Conservation (phyloP, 2,113 vertebrate species). For the Lepisosteus oculatus region DNA sequence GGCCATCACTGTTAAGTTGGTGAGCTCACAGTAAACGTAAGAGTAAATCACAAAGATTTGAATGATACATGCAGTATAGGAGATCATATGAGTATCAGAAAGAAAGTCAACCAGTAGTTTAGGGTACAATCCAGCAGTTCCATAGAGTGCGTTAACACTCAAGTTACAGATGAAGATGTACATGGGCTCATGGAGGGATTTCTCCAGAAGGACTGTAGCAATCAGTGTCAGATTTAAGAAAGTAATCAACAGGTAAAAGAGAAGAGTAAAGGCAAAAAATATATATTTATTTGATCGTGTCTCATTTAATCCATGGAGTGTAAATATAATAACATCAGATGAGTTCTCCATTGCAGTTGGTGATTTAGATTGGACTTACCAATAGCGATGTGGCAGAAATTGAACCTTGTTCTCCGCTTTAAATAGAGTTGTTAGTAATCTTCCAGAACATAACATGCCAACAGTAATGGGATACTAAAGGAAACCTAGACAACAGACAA, state of each 20-base stretch:
- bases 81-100: slow-evolving; percentile 24
- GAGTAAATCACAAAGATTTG: slow-evolving; percentile 42
- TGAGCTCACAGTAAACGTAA: slow-evolving; percentile 30
- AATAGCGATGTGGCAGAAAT: too few relatives aligned
- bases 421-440: too few relatives aligned
- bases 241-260: not conserved
- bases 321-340: too few relatives aligned
- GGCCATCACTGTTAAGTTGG: slow-evolving; percentile 38
- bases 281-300: too few relatives aligned
- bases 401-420: too few relatives aligned
- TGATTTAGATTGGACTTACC: too few relatives aligned
- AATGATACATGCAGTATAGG: slow-evolving; percentile 35
- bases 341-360: too few relatives aligned
- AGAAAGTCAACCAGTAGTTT: slow-evolving; percentile 39
- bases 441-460: too few relatives aligned
- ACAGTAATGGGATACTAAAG: too few relatives aligned
- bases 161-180: slow-evolving; percentile 44
- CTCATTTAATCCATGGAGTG: too few relatives aligned
- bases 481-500: too few relatives aligned
- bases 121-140: slow-evolving; percentile 41
- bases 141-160: slow-evolving; percentile 38
- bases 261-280: not conserved
- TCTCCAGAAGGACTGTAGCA: slow-evolving; percentile 28
- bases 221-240: slow-evolving; percentile 29
- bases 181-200: slow-evolving; percentile 45